Percentiles rank a stretch among this genome's conserved stretches.
These are phyloP conservation scores for Tigriopus californicus DNA, from an alignment of 2,888 invertebrate species.

Conservation along the genomic window DNA sequence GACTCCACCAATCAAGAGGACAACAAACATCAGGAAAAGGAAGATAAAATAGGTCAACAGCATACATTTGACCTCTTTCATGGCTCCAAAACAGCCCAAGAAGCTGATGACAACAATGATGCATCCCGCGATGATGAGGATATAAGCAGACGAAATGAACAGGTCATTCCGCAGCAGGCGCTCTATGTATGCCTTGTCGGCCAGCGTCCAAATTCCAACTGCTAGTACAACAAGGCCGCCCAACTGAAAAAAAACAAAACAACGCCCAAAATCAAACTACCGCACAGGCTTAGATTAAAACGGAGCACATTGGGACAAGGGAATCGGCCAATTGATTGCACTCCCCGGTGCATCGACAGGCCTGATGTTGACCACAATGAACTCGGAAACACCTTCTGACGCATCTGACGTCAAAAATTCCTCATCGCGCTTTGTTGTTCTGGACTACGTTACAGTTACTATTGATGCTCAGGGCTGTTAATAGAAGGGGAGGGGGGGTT, in stretches of 20 bases:
- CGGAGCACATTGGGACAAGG: neutral
- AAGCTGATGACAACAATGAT: constrained; percentile 63
- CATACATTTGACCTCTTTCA: constrained; percentile 82
- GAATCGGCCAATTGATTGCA: too few species aligned
- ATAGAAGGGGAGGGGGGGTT: too few species aligned
- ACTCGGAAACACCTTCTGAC: too few species aligned
- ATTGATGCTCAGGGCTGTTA: too few species aligned
- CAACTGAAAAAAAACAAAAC: constrained; percentile 37
- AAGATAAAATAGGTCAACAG: constrained; percentile 74
- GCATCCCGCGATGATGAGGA: constrained; percentile 60
- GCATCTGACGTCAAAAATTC: too few species aligned
- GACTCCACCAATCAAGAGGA: constrained; percentile 73
- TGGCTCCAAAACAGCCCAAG: constrained; percentile 81
- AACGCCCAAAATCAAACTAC: constrained; percentile 21
- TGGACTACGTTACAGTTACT: too few species aligned
- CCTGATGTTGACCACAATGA: too few species aligned
- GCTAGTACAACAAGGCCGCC: constrained; percentile 57
- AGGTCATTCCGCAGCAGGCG: constrained; percentile 68
- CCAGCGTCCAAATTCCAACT: constrained; percentile 64
- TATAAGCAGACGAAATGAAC: constrained; percentile 64
- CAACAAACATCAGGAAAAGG: constrained; percentile 68
- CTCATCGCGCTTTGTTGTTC: too few species aligned
- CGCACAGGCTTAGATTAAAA: neutral
- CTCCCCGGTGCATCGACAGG: too few species aligned
- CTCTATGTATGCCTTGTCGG: constrained; percentile 63